phyloP scores from a whole-genome alignment of 2,113 vertebrate species.

The Empidonax traillii region DNA sequence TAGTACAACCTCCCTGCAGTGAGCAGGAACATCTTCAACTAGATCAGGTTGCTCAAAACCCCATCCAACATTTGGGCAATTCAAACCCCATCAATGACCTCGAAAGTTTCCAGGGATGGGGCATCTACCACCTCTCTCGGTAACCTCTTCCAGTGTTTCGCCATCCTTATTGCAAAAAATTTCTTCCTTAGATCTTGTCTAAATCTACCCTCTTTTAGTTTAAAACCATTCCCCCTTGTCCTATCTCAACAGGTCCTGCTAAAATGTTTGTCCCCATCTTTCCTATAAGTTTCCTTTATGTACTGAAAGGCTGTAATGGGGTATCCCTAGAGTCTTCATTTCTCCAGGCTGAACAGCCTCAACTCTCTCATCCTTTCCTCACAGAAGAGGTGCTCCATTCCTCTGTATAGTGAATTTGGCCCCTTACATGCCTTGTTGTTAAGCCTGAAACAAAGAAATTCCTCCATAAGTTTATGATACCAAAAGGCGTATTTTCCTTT shows the following conservation, averaged over 20 bases:
- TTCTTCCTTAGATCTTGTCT: neutral
- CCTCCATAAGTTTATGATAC: fast-evolving
- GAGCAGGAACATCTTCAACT: neutral
- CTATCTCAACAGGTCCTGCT: neutral
- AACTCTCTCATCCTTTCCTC: neutral
- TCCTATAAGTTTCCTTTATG: neutral
- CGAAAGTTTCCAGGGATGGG: neutral
- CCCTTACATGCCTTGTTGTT: fast-evolving
- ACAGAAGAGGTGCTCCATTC: neutral
- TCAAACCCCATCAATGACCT: neutral
- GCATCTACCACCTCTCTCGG: neutral
- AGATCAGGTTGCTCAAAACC: neutral
- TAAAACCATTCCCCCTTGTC: neutral
- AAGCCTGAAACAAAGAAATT: neutral
- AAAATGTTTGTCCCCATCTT: neutral
- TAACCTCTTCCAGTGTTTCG: neutral
- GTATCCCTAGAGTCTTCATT: neutral
- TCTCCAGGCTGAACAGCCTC: neutral
- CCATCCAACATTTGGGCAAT: neutral
- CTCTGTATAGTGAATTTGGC: neutral
- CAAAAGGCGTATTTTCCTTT: neutral
- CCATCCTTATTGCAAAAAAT: neutral
- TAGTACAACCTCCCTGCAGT: neutral
- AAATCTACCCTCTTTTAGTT: neutral
- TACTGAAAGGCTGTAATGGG: neutral